Evolutionary conservation across 2,888 invertebrate species (phyloP).

Genomic region (Achlya flavicornis): DNA sequence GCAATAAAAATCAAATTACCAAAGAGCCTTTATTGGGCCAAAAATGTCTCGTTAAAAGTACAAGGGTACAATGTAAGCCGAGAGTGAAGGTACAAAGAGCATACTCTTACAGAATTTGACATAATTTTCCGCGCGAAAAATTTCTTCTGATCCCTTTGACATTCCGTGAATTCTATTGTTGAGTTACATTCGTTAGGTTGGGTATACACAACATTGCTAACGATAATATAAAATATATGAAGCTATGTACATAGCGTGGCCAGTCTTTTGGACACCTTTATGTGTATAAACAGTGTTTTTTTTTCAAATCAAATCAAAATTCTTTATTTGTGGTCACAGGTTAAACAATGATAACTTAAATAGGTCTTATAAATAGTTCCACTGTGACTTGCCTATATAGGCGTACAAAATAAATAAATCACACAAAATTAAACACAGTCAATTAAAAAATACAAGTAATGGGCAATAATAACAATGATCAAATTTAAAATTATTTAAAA

Average conservation of each 20-base stretch:
- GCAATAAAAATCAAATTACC: constrained; percentile 16
- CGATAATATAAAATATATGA: background rate
- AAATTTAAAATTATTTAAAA: no score
- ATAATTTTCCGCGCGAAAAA: constrained; percentile 53
- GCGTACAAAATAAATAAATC: no score
- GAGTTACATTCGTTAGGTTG: constrained; percentile 20
- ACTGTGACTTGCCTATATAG: no score
- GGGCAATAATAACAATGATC: no score
- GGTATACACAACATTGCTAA: constrained; percentile 8
- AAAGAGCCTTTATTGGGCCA: constrained; percentile 14
- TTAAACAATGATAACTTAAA: no score
- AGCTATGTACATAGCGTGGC: background rate
- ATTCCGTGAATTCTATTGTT: constrained; percentile 54
- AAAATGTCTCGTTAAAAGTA: constrained; percentile 14
- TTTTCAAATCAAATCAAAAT: no score
- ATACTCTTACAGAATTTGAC: constrained; percentile 50
- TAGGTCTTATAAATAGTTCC: no score
- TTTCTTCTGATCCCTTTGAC: constrained; percentile 50
- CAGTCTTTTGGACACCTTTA: no score
- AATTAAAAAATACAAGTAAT: no score
- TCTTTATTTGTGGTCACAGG: no score
- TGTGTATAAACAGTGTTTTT: no score
- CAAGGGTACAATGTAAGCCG: constrained; percentile 6
- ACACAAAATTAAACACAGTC: no score
- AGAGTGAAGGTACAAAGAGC: constrained; percentile 34